Conservation (phyloP, 2,113 vertebrate species). For the Phaethon lepturus region DNA sequence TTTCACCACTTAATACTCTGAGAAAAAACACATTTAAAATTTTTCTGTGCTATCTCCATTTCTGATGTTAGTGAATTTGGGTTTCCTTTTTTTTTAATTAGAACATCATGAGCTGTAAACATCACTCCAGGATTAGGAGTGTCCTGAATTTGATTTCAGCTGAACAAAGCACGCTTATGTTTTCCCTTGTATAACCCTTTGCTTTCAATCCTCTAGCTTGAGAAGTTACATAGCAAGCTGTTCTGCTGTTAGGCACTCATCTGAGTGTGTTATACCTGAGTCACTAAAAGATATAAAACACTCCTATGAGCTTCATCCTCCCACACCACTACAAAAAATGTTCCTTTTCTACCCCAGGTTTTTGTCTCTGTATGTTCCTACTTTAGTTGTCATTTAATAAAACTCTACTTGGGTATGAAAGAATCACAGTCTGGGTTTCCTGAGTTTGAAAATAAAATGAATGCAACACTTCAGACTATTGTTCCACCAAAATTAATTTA, state of each 20-base stretch:
- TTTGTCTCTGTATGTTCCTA: slow-evolving; percentile 26
- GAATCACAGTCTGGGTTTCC: background rate
- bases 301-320: slow-evolving; percentile 14
- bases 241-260: background rate
- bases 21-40: background rate
- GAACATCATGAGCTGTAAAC: background rate
- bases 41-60: background rate
- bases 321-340: slow-evolving; percentile 11
- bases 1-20: background rate
- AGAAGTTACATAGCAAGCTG: background rate
- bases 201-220: background rate
- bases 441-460: slow-evolving; percentile 33
- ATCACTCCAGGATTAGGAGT: background rate
- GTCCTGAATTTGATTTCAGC: background rate
- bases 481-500: slow-evolving; percentile 40
- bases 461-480: background rate
- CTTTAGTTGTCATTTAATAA: slow-evolving; percentile 15
- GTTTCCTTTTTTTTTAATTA: background rate
- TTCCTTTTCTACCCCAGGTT: background rate
- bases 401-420: background rate
- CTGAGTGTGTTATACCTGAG: background rate
- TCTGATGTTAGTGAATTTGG: background rate
- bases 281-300: slow-evolving; percentile 5
- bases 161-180: background rate
- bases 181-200: background rate